These are phyloP conservation scores for Podilymbus podiceps DNA, from an alignment of 2,113 vertebrate genomes.

Conservation along the genomic window DNA sequence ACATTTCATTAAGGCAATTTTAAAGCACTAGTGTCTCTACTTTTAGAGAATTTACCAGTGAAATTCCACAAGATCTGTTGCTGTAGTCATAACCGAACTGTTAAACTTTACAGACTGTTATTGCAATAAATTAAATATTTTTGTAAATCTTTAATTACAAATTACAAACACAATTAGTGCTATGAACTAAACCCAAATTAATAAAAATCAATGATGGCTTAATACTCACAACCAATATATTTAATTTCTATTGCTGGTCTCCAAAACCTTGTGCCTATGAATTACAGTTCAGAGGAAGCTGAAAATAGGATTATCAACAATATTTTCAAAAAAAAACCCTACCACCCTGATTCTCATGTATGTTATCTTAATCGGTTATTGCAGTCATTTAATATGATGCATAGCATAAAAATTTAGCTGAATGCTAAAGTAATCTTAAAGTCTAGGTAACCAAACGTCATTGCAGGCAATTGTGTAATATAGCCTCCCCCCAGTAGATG, in stretches of 20 bases:
- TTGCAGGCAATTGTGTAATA: neutral
- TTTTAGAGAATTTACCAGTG: neutral
- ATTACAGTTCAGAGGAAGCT: neutral
- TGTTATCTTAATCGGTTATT: neutral
- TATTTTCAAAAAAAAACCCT: neutral
- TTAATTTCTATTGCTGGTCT: neutral
- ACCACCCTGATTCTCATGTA: neutral
- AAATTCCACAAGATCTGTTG: neutral
- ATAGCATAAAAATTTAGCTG: neutral
- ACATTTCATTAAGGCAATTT: neutral
- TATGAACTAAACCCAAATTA: neutral
- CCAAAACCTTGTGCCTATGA: neutral
- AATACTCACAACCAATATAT: neutral
- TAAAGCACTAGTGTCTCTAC: neutral
- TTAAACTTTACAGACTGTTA: neutral
- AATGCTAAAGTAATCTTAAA: neutral
- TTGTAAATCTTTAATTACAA: neutral
- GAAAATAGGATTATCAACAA: neutral
- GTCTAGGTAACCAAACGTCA: neutral
- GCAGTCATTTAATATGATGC: neutral
- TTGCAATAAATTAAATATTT: neutral
- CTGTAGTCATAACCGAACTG: neutral
- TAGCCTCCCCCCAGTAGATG: constrained; percentile 38
- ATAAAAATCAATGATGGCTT: neutral
- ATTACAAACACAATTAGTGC: neutral